Evolutionary conservation across 1,140 invertebrate species (phyloP), one percentile per base, ranked within the genome.

Genomic region (Belonocnema kinseyi): DNA sequence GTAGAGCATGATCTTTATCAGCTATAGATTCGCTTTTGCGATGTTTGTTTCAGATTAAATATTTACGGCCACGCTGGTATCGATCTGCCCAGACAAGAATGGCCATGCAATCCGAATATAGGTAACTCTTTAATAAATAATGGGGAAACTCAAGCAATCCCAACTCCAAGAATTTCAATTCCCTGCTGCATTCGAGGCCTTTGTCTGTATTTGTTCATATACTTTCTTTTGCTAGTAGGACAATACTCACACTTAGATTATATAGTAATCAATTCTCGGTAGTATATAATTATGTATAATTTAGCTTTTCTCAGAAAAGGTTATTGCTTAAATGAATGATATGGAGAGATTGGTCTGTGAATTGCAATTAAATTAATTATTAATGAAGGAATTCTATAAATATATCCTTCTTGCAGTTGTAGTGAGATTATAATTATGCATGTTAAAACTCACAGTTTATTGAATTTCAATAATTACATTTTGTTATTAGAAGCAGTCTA

Each of bases 121-220:
- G 61, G 26, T 26, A 66, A 40, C 61, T n/a, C 6, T 14, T 66
- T 66, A 66, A 66, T 66, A 46, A 40, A 40, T 66, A 40, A 66
- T 66, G 0, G 46, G 61, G 7, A 40, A 66, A 7, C 21, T 66
- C 26, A 26, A 66, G 40, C 33, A 40, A 66, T 66, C 33, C 33
- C 33, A 13, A 33, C 33, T 66, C 26, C n/a, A 26, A 26, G 26
- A 66, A 66, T 66, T 66, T 66, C 61, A 66, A 66, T 66, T 66
- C 61, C 33, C 61, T 46, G 8, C 40, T 66, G 40, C 61, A 66
- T 33, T 40, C 26, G 40, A 66, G 33, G 61, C 26, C 40, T 66
- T 66, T 66, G 26, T 14, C 6, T 40, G 61, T 40, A 66, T 16
- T 4, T 66, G 26, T 14, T 40, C 26, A 16, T 14, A 13, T 66